These are phyloP conservation scores for Cliona cf. orientalis DNA, from an alignment of 37 sponge, comb jelly and placozoan genomes.

Conservation along the genomic window DNA sequence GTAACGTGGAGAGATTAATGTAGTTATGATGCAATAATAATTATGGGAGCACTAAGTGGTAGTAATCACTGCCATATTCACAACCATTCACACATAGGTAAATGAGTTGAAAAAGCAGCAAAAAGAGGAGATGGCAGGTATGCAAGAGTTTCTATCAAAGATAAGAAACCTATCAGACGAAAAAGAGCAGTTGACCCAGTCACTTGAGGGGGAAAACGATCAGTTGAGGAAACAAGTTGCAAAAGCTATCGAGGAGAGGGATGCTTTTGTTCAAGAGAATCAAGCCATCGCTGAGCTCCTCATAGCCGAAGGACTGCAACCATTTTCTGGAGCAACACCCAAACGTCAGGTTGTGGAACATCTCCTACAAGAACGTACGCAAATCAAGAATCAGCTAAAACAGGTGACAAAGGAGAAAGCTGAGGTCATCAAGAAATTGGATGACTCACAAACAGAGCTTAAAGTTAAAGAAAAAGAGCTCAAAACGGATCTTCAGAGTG, in stretches of 20 bases:
- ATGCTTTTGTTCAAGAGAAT: slow-evolving; percentile 34
- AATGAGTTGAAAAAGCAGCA: slow-evolving; percentile 33
- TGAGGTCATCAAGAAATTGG: background rate
- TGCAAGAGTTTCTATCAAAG: slow-evolving; percentile 21
- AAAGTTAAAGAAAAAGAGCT: no score
- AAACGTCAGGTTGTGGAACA: background rate
- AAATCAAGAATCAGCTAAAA: background rate
- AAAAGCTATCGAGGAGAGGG: slow-evolving; percentile 24
- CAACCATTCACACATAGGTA: slow-evolving; percentile 5
- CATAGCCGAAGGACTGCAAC: slow-evolving; percentile 18
- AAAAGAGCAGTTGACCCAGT: slow-evolving; percentile 23
- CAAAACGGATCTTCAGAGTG: no score
- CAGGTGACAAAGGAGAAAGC: background rate
- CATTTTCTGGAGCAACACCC: slow-evolving; percentile 7
- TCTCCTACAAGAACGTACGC: slow-evolving; percentile 5
- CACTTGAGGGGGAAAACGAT: slow-evolving; percentile 35
- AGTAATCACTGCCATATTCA: background rate
- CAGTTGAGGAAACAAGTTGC: slow-evolving; percentile 16
- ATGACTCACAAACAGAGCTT: no score
- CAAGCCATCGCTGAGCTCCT: slow-evolving; percentile 30
- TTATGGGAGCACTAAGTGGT: background rate
- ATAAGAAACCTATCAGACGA: slow-evolving; percentile 34
- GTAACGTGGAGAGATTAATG: background rate
- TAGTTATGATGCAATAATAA: background rate
- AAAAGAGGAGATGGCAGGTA: slow-evolving; percentile 51